Conservation (phyloP, 2,797 vertebrate species). For the Acipenser oxyrinchus region DNA sequence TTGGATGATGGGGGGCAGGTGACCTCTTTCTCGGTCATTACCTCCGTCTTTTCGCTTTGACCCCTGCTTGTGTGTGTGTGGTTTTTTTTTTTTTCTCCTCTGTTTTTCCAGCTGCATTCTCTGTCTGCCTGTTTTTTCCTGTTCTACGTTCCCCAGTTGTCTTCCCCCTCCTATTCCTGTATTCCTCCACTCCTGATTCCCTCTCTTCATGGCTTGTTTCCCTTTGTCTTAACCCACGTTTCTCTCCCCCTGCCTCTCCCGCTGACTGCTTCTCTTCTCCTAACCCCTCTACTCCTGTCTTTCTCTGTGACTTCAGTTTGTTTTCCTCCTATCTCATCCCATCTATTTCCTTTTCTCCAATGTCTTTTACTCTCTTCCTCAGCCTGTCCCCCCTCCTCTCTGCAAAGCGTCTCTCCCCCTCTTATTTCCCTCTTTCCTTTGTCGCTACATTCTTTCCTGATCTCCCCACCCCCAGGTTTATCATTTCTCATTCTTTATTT, state of each 20-base stretch:
- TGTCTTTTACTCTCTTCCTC: neutral
- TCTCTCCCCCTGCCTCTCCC: slow-evolving; percentile 4
- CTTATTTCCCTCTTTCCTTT: slow-evolving; percentile 5
- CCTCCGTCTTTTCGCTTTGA: neutral
- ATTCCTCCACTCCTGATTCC: neutral
- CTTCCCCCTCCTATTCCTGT: neutral
- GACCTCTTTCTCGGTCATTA: neutral
- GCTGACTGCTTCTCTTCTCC: slow-evolving; percentile 16
- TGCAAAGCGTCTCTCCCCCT: neutral
- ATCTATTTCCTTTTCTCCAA: slow-evolving; percentile 14
- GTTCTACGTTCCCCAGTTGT: neutral
- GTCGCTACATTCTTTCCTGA: neutral
- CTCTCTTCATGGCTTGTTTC: neutral
- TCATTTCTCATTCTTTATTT: neutral
- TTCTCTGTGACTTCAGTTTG: slow-evolving; percentile 22
- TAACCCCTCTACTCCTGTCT: slow-evolving; percentile 12
- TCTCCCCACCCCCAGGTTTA: slow-evolving; percentile 6
- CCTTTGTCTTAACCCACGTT: neutral
- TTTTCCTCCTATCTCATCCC: slow-evolving; percentile 10
- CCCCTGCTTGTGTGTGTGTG: no score
- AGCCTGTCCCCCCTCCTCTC: no score
- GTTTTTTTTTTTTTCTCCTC: no score
- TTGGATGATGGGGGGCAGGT: no score
- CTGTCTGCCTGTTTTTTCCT: no score
- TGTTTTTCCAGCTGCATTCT: no score